Evolutionary conservation across 1,140 invertebrate genomes (phyloP).

Genomic region (Ericerus pela): DNA sequence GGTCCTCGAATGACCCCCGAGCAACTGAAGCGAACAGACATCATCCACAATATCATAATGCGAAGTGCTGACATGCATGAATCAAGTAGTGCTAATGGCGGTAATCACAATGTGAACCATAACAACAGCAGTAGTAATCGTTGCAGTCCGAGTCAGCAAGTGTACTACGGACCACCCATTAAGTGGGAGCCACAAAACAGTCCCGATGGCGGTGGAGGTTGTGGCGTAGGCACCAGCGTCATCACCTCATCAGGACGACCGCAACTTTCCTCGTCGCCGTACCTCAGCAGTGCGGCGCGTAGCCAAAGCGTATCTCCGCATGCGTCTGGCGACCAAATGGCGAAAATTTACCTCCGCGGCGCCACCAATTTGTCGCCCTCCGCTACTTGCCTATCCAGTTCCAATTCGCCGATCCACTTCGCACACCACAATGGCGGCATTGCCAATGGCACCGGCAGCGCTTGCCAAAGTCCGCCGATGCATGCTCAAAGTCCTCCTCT

Average conservation of each 20-base stretch:
- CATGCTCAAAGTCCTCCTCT: constrained; percentile 12
- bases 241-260: constrained; percentile 25
- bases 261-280: constrained; percentile 14
- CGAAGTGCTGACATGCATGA: constrained; percentile 36
- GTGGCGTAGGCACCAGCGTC: constrained; percentile 20
- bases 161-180: constrained; percentile 7
- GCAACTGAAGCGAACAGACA: constrained; percentile 72
- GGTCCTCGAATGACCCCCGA: constrained; percentile 74
- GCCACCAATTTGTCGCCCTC: constrained; percentile 16
- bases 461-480: constrained; percentile 9
- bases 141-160: constrained; percentile 16
- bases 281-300: not conserved
- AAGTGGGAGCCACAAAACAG: not conserved
- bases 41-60: constrained; percentile 80
- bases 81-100: constrained; percentile 13
- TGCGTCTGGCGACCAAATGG: constrained; percentile 15
- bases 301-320: not conserved
- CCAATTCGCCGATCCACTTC: constrained; percentile 7
- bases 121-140: constrained; percentile 13
- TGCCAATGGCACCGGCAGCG: not conserved
- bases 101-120: constrained; percentile 21
- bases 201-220: constrained; percentile 13
- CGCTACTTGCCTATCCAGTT: constrained; percentile 4
- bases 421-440: constrained; percentile 1
- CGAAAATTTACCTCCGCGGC: constrained; percentile 21